These are phyloP conservation scores for Halictus rubicundus DNA, from an alignment of 1,140 invertebrate species.

Conservation along the genomic window DNA sequence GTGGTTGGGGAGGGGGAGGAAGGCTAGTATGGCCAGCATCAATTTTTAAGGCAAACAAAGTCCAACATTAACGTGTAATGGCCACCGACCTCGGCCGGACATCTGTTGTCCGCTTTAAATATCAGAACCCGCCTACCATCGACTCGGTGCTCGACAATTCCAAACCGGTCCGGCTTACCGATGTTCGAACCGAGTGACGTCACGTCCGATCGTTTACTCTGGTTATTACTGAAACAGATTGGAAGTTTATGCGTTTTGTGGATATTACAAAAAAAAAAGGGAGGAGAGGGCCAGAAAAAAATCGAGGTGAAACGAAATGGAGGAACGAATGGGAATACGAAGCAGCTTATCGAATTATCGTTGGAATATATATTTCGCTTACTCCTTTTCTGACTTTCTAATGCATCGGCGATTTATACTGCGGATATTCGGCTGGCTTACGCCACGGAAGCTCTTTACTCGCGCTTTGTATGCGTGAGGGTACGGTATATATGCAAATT, in stretches of 20 bases:
- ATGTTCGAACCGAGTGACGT: conserved; percentile 57
- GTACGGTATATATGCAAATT: too few species aligned
- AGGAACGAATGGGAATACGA: conserved; percentile 2
- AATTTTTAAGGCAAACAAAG: conserved; percentile 63
- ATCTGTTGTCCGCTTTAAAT: conserved; percentile 50
- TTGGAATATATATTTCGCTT: conserved; percentile 10
- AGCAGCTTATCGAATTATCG: conserved; percentile 62
- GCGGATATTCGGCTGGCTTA: neutral
- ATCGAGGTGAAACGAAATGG: conserved; percentile 15
- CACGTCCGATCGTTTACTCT: conserved; percentile 64
- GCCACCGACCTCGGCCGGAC: conserved; percentile 8
- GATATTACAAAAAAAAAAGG: conserved; percentile 51
- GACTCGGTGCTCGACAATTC: conserved; percentile 45
- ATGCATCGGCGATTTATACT: conserved; percentile 5
- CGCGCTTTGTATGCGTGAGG: too few species aligned
- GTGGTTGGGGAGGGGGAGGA: too few species aligned
- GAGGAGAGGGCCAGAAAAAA: neutral
- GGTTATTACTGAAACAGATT: conserved; percentile 68
- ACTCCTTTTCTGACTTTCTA: conserved; percentile 12
- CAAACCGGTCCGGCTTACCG: conserved; percentile 36
- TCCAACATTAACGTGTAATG: conserved; percentile 62
- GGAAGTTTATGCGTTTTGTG: conserved; percentile 59
- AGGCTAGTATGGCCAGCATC: conserved; percentile 51
- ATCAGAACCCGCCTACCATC: neutral
- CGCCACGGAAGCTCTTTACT: neutral